phyloP scores from a whole-genome alignment of 2,113 vertebrate genomes.

The Trogon melanurus region DNA sequence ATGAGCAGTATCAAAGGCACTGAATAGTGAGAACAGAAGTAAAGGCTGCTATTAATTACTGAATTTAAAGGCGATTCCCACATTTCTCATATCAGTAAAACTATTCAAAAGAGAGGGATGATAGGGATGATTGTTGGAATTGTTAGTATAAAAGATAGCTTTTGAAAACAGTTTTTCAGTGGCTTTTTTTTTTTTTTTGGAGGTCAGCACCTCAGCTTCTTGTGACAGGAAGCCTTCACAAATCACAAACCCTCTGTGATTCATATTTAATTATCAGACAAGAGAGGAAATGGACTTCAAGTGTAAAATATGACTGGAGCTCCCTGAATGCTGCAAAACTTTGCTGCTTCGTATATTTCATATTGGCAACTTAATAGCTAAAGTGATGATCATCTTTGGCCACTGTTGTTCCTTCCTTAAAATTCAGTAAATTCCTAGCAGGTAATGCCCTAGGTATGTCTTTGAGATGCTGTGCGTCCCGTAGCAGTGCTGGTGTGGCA shows the following conservation, averaged over 20 bases:
- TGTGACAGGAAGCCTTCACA: neutral
- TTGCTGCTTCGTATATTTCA: neutral
- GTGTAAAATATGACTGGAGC: neutral
- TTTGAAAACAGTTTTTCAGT: neutral
- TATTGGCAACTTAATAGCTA: neutral
- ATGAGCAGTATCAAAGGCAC: neutral
- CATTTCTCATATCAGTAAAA: neutral
- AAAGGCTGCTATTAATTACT: neutral
- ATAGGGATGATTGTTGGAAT: neutral
- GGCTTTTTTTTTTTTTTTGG: neutral
- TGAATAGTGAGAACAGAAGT: neutral
- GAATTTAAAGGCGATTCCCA: neutral
- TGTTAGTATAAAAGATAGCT: neutral
- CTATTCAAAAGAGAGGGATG: neutral
- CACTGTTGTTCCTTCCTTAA: neutral
- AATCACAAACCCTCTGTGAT: neutral
- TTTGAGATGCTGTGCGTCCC: neutral
- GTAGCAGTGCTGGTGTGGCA: neutral
- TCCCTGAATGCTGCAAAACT: neutral
- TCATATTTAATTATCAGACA: neutral
- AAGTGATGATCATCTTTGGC: neutral
- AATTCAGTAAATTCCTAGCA: neutral
- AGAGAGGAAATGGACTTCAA: neutral
- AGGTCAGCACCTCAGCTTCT: neutral
- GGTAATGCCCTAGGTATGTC: neutral